Conservation (phyloP, 2,113 vertebrate species). For the chimpanzee (Pan troglodytes) region NHGRI_mPanTro3-v2.1_pri NC_072410.2:111541501-111542000, state of each 20-base stretch:
- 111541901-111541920: conserved; percentile 11
- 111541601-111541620: neutral
- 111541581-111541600: neutral
- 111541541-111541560: neutral
- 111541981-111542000: neutral
- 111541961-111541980: neutral
- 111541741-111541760: neutral
- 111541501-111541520: neutral
- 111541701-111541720: conserved; percentile 15
- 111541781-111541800: neutral
- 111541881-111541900: conserved; percentile 36
- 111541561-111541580: neutral
- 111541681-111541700: neutral
- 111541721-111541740: conserved; percentile 7
- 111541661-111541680: conserved; percentile 41
- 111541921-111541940: neutral
- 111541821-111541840: conserved; percentile 16
- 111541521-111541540: conserved; percentile 19
- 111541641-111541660: neutral
- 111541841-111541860: conserved; percentile 4
- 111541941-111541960: neutral
- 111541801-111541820: conserved; percentile 11
- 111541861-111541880: neutral
- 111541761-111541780: neutral
- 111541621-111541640: neutral